A percentile compares a stretch with the other conserved stretches of the same genome.
phyloP scores from a whole-genome alignment of 2,113 vertebrate species.

The Apodemus sylvaticus region DNA sequence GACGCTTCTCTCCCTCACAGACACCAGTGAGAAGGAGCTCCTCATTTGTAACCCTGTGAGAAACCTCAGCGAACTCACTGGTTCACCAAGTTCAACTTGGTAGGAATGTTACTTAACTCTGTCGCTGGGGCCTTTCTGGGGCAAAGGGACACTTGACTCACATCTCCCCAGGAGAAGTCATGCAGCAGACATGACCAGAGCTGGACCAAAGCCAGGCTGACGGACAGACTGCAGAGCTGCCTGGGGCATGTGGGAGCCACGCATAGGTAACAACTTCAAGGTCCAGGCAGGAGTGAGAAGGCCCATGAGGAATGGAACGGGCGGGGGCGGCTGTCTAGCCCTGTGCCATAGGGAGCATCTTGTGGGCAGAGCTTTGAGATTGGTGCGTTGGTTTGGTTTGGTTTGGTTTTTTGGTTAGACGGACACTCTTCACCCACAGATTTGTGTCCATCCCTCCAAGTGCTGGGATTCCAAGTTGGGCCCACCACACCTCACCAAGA shows the following conservation, averaged over 20 bases:
- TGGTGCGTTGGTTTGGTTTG: background rate
- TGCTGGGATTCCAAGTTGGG: background rate
- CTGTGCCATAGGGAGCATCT: background rate
- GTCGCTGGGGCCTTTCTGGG: background rate
- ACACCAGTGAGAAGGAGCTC: too few relatives aligned
- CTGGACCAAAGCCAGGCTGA: background rate
- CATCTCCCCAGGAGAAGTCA: background rate
- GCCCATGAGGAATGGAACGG: background rate
- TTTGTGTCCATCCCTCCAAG: background rate
- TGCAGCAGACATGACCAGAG: fast-evolving
- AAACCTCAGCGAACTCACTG: background rate
- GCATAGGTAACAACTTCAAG: too few relatives aligned
- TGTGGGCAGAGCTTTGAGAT: background rate
- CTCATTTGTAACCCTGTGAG: background rate
- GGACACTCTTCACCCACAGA: background rate
- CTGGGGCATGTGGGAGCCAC: background rate
- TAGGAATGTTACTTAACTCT: background rate
- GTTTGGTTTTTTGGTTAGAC: background rate
- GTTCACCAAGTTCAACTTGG: background rate
- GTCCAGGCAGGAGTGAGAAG: fast-evolving
- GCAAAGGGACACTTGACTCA: background rate
- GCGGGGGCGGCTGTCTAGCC: background rate
- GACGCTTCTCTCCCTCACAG: background rate
- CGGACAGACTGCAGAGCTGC: background rate
- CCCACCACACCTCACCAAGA: background rate